Base-by-base conservation (phyloP, 2,888 invertebrate genomes). In the Xanthia togata region DNA sequence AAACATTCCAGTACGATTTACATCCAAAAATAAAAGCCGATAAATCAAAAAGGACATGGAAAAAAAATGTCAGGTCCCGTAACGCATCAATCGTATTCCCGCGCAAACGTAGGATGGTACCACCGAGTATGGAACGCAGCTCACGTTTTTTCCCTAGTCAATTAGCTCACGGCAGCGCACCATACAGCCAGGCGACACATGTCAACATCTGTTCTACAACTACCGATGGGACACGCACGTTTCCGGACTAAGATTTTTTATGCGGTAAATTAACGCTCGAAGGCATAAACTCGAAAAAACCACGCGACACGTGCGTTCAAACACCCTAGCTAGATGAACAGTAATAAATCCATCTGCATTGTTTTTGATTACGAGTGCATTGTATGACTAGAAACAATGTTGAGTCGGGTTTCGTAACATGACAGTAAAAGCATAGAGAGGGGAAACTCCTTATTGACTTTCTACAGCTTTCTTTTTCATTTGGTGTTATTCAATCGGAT, bases 131-230 rank as follows among this genome's bases (percentile, higher is more conserved):
- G 78, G 88, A 90, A 91, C 89, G 90, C 88, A 88, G 87, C 87
- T 90, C 91, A 91, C 91, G 91, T 93, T 93, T 94, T 91, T 94
- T 93, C 93, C 93, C 92, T 92, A 95, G 94, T 94, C 95, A 96
- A 96, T 96, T 95, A 95, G 93, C 92, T 91, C 87, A 91, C 91
- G 92, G 92, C 91, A 90, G 87, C 87, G 86, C 90, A 89, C 89
- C 90, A 91, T 91, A 90, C 90, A 89, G 87, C 89, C 89, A 84
- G 78, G 83, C 93, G 94, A 95, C 96, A 95, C 93, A 95, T 96
- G 96, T 96, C 95, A 94, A 95, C 96, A 96, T 96, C 94, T 96
- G 96, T 95, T 96, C 94, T 92, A 93, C 93, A 90, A 93, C 93
- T 93, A 93, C 93, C 94, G 92, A 93, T 94, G 93, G 89, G 92